phyloP scores from a whole-genome alignment of 2,113 vertebrate species.

The Albula glossodonta region DNA sequence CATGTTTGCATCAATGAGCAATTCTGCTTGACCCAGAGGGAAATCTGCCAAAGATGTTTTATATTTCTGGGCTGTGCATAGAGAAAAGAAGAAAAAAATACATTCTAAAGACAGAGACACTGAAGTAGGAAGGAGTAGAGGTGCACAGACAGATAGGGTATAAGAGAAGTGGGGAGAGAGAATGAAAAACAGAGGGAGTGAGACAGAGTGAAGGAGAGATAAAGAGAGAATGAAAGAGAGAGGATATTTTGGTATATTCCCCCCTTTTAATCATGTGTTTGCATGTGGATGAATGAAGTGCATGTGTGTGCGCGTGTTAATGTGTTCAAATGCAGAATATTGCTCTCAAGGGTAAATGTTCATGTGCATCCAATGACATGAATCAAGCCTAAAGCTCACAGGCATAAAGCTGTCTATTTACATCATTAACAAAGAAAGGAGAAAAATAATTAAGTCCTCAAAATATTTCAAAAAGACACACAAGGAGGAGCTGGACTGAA shows the following conservation, averaged over 20 bases:
- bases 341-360: too few relatives aligned
- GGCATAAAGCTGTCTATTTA: not conserved
- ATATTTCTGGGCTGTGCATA: conserved; percentile 21
- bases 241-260: not conserved
- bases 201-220: not conserved
- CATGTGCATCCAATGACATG: not conserved
- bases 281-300: too few relatives aligned
- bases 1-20: not conserved
- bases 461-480: not conserved
- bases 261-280: too few relatives aligned
- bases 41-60: conserved; percentile 34
- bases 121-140: not conserved
- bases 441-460: not conserved
- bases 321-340: too few relatives aligned
- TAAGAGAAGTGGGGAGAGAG: not conserved
- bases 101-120: not conserved
- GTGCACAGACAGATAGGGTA: not conserved
- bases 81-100: conserved; percentile 16
- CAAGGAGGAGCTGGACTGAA: not conserved
- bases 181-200: not conserved
- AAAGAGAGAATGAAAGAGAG: not conserved
- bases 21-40: conserved; percentile 20
- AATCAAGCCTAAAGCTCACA: not conserved
- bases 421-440: not conserved
- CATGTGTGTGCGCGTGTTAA: too few relatives aligned